Percentiles rank a stretch among this genome's conserved stretches.
Evolutionary conservation across 2,113 vertebrate species (phyloP).

Genomic region (Neodontobutis hainanensis): DNA sequence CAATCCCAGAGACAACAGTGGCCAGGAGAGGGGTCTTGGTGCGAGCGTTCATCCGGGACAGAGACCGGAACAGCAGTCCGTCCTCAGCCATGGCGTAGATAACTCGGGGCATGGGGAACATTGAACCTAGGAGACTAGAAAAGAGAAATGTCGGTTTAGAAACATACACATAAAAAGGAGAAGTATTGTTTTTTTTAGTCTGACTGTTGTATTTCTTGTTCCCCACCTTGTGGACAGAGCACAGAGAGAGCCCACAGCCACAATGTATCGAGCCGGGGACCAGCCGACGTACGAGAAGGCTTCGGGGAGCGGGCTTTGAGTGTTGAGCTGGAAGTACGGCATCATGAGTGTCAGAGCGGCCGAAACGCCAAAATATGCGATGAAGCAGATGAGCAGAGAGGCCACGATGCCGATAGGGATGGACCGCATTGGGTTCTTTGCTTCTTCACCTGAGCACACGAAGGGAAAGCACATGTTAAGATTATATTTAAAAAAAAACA

Average conservation of each 20-base stretch:
- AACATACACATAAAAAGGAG: neutral
- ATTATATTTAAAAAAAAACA: no score
- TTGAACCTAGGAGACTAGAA: constrained; percentile 91
- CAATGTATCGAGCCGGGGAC: constrained; percentile 88
- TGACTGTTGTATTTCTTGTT: neutral
- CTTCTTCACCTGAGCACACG: constrained; percentile 87
- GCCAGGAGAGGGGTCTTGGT: constrained; percentile 90
- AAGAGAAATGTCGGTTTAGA: neutral
- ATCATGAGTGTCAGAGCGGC: constrained; percentile 95
- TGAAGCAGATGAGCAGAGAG: constrained; percentile 92
- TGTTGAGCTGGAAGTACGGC: constrained; percentile 89
- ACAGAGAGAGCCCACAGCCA: constrained; percentile 92
- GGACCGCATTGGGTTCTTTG: constrained; percentile 90
- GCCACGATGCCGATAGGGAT: constrained; percentile 93
- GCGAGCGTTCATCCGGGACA: constrained; percentile 82
- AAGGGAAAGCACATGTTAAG: neutral
- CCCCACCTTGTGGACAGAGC: constrained; percentile 93
- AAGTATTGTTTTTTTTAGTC: neutral
- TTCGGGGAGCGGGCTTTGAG: constrained; percentile 88
- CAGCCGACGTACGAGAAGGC: constrained; percentile 88
- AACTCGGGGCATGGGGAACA: constrained; percentile 98
- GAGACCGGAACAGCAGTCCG: constrained; percentile 86
- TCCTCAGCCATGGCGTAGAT: constrained; percentile 98
- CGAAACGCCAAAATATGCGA: constrained; percentile 93
- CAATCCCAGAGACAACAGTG: constrained; percentile 85